Conservation (phyloP, 2,113 vertebrate genomes). For the Oryzias javanicus region DNA sequence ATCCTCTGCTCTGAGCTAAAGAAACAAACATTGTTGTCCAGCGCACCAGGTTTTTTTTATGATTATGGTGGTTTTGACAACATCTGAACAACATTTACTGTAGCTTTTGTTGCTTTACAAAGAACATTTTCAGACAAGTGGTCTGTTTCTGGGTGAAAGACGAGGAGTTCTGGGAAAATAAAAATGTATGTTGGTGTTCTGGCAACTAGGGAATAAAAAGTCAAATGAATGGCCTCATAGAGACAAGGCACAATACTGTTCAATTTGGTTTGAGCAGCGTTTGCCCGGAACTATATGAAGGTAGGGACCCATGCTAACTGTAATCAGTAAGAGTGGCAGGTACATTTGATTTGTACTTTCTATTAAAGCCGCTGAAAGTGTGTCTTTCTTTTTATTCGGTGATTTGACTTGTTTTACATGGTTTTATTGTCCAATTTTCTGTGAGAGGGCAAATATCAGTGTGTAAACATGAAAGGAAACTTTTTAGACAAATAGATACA, state of each 20-base stretch:
- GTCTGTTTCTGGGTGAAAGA: conserved; percentile 23
- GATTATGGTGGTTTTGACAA: conserved; percentile 29
- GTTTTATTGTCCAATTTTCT: conserved; percentile 36
- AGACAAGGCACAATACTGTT: conserved; percentile 54
- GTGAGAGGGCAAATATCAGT: conserved; percentile 39
- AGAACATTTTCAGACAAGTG: conserved; percentile 37
- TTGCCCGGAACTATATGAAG: conserved; percentile 42
- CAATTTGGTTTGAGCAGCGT: conserved; percentile 63
- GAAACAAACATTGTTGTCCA: conserved; percentile 4
- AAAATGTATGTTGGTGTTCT: conserved; percentile 21
- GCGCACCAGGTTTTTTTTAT: neutral
- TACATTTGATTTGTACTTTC: conserved; percentile 68
- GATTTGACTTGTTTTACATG: conserved; percentile 10
- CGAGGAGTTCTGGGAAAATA: conserved; percentile 1
- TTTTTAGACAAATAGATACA: too few relatives aligned
- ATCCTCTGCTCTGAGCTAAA: conserved; percentile 4
- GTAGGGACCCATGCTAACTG: conserved; percentile 56
- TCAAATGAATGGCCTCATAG: conserved; percentile 41
- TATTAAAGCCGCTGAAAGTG: conserved; percentile 43
- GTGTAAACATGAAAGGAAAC: conserved; percentile 3
- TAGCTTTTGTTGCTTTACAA: conserved; percentile 40
- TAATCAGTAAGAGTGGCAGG: conserved; percentile 71
- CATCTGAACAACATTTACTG: conserved; percentile 24
- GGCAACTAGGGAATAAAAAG: conserved; percentile 35
- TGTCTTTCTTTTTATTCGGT: conserved; percentile 16